Conservation (phyloP, 2,113 vertebrate species). For the Pedetes capensis region DNA sequence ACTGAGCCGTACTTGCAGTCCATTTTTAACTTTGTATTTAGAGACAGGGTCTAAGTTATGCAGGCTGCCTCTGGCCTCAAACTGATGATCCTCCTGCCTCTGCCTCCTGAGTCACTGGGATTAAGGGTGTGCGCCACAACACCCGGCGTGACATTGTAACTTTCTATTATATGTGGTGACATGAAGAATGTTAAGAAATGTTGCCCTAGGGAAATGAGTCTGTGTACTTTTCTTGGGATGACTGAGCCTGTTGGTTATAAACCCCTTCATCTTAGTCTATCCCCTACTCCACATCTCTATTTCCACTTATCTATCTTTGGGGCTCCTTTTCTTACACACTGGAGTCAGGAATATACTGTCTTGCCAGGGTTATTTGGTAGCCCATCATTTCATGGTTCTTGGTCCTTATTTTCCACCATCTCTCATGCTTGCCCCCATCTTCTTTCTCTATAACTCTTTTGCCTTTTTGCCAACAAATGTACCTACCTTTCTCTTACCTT, state of each 20-base stretch:
- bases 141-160: no score
- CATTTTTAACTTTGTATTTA: no score
- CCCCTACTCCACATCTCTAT: fast-evolving
- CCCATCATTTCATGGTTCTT: not conserved
- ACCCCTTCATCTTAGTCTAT: not conserved
- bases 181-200: not conserved
- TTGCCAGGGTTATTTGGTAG: not conserved
- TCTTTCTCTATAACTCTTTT: not conserved
- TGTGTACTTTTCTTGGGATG: not conserved
- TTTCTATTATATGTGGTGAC: not conserved
- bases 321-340: not conserved
- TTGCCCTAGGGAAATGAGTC: not conserved
- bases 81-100: no score
- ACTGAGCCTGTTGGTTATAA: not conserved
- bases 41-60: no score
- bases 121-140: no score
- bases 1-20: no score
- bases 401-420: no score
- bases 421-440: not conserved
- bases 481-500: not conserved
- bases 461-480: no score
- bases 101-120: no score
- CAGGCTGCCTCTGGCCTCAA: no score
- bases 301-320: not conserved
- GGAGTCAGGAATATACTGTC: not conserved